These are phyloP conservation scores for Panthera tigris DNA, from an alignment of 2,113 vertebrate genomes.

Conservation along the genomic window DNA sequence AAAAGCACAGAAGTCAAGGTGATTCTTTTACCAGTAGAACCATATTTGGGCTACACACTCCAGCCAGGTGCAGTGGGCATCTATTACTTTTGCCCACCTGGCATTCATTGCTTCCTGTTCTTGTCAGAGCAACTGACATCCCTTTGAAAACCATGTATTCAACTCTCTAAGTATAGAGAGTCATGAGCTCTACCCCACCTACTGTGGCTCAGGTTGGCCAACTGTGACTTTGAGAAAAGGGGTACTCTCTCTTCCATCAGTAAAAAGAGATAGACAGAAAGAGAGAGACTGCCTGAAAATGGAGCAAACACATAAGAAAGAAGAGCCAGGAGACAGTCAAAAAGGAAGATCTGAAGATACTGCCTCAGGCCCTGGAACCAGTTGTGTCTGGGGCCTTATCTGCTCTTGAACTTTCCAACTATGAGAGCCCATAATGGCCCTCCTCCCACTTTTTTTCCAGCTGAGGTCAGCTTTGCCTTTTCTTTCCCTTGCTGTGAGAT, in stretches of 20 bases:
- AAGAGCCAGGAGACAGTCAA: background rate
- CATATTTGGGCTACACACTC: background rate
- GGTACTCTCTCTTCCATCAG: background rate
- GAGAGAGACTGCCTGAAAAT: background rate
- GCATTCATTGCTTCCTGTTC: background rate
- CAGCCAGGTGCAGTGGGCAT: background rate
- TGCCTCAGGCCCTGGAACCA: background rate
- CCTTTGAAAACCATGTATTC: background rate
- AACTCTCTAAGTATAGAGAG: background rate
- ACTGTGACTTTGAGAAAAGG: background rate
- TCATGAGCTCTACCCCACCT: background rate
- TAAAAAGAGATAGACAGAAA: too few relatives aligned
- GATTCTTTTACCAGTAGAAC: background rate
- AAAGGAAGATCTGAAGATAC: background rate
- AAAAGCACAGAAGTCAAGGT: background rate
- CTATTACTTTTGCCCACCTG: background rate
- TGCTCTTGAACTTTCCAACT: background rate
- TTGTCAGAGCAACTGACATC: background rate
- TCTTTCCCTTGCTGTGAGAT: background rate
- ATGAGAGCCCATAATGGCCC: background rate
- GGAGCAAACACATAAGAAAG: background rate
- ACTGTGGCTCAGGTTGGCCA: background rate
- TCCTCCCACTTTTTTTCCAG: background rate
- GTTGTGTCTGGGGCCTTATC: too few relatives aligned
- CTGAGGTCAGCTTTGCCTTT: background rate